Percentiles rank a stretch among this genome's conserved stretches.
Conservation (phyloP, 2,797 vertebrate genomes). For the Pterois miles region DNA sequence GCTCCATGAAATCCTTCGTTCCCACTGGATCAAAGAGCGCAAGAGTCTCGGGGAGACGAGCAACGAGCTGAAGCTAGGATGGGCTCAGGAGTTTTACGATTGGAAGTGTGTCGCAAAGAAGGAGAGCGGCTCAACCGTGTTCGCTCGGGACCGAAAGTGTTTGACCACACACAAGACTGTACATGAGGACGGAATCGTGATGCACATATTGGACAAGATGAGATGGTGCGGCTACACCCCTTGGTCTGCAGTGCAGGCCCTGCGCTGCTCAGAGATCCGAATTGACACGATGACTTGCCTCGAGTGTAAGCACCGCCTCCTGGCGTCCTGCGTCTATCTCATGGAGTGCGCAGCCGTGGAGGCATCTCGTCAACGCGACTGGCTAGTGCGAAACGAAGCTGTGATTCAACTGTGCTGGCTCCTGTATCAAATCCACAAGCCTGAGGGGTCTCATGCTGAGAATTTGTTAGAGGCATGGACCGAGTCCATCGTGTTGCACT, state of each 20-base stretch:
- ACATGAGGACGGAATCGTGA: not conserved
- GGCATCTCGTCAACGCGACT: not conserved
- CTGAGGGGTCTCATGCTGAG: not conserved
- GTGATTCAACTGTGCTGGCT: not conserved
- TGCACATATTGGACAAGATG: not conserved
- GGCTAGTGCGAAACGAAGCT: not conserved
- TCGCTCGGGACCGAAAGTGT: not conserved
- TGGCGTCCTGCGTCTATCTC: not conserved
- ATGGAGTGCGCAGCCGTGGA: not conserved
- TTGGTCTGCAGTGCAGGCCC: not conserved
- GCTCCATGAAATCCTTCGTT: not conserved
- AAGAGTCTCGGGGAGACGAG: not conserved
- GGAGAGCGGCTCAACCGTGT: not conserved
- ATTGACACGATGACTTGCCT: not conserved
- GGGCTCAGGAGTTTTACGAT: not conserved
- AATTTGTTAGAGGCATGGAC: not conserved
- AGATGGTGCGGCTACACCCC: not conserved
- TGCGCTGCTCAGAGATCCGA: not conserved
- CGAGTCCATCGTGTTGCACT: not conserved
- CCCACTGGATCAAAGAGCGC: not conserved
- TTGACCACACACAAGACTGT: not conserved
- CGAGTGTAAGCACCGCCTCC: not conserved
- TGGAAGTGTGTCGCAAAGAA: not conserved
- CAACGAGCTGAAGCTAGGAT: not conserved
- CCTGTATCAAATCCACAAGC: not conserved